These are phyloP conservation scores for Terrapene triunguis DNA, from an alignment of 2,113 vertebrate genomes.

Conservation along the genomic window DNA sequence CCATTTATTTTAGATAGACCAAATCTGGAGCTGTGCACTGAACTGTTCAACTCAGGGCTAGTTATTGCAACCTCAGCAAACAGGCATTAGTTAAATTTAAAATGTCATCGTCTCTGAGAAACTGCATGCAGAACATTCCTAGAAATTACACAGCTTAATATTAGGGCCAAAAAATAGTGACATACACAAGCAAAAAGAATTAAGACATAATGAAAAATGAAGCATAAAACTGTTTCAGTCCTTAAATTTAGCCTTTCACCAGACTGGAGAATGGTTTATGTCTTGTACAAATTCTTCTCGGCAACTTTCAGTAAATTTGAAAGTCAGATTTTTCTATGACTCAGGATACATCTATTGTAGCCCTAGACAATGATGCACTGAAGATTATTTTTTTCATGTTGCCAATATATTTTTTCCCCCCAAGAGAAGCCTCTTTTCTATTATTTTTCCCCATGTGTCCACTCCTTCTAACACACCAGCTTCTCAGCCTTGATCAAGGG, in stretches of 20 bases:
- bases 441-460: background rate
- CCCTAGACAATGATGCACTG: background rate
- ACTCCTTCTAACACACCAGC: background rate
- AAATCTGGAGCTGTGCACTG: background rate
- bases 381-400: background rate
- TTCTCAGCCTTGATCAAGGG: background rate
- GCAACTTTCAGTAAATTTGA: background rate
- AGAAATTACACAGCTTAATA: background rate
- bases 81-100: fast-evolving
- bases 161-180: background rate
- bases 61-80: background rate
- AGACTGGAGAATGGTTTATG: background rate
- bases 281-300: background rate
- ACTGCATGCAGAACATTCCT: background rate
- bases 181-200: background rate
- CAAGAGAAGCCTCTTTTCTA: background rate
- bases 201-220: background rate
- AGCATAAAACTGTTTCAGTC: background rate
- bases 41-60: background rate
- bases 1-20: background rate
- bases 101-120: fast-evolving
- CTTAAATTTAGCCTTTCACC: background rate
- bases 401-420: background rate
- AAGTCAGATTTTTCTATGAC: background rate
- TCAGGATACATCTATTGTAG: background rate